Evolutionary conservation across 2,113 vertebrate genomes (phyloP), one percentile per base, ranked within the genome.

Genomic region (Sinocyclocheilus grahami): DNA sequence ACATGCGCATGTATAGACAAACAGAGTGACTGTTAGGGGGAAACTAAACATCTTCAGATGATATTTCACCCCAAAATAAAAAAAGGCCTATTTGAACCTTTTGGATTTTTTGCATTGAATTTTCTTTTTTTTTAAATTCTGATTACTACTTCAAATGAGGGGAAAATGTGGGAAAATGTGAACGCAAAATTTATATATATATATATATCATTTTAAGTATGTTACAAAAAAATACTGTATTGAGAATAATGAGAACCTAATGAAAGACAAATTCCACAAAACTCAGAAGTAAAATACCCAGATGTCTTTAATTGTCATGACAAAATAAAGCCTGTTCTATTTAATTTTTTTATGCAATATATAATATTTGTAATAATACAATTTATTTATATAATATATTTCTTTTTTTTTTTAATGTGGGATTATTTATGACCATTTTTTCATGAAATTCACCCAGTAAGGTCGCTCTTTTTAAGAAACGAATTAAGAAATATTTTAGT

Each of bases 1-100:
- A 24, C 14, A 63, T 12, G 24, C 30, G 24, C 65, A 88, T 9
- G 51, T 46, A 78, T 39, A 76, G 22, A 84, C 20, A 86, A 51
- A 78, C n/a, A 46, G 5, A 51, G 0, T 3, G 18, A 18, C 79
- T 65, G 13, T 0, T 12, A 11, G 5, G 12, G 13, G 2, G 3
- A 60, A 42, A 24, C 5, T 0, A 62, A 62, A 62, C 24, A 27
- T 27, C n/a, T 65, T 27, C 62, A 0, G 2, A 65, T 24, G n/a
- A 71, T 71, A 39, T 27, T 27, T 27, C 27, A 27, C 27, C 27
- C 27, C 27, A 27, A 27, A 27, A 27, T 27, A 27, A 27, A 27
- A 27, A 27, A 27, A 27, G 27, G 27, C 27, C 27, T 27, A 27
- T 69, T 33, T 7, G 27, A 30, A 13, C 33, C 2, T 46, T 46